phyloP scores from a whole-genome alignment of 2,113 vertebrate species.

The Pedionomus torquatus region DNA sequence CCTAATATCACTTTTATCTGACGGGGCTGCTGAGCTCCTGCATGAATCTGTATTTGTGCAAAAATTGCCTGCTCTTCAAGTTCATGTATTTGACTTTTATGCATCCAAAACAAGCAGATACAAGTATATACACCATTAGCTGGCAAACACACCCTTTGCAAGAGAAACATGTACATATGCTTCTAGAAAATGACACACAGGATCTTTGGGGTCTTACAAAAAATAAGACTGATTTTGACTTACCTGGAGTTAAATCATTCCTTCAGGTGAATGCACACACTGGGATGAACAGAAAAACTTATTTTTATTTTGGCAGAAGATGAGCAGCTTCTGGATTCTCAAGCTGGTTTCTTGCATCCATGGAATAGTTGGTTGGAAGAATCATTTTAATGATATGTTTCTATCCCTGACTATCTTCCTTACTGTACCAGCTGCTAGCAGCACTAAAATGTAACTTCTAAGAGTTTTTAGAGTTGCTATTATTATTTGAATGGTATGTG shows the following conservation, averaged over 20 bases:
- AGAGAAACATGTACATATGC: not conserved
- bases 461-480: not conserved
- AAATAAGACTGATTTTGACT: not conserved
- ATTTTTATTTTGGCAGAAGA: not conserved
- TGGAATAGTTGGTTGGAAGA: not conserved
- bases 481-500: not conserved
- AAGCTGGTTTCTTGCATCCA: not conserved
- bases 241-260: not conserved
- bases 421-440: constrained; percentile 18
- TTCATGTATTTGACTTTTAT: not conserved
- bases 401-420: not conserved
- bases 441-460: not conserved
- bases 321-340: not conserved
- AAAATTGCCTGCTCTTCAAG: not conserved
- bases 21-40: not conserved
- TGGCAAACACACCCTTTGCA: not conserved
- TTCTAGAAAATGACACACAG: not conserved
- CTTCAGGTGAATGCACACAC: not conserved
- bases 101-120: not conserved
- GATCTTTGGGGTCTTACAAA: not conserved
- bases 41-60: not conserved
- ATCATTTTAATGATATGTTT: constrained; percentile 1
- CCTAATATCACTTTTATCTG: not conserved
- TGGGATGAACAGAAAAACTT: not conserved
- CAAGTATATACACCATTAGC: not conserved